Evolutionary conservation across 2,113 vertebrate genomes (phyloP).

Genomic region (Malurus elegans): DNA sequence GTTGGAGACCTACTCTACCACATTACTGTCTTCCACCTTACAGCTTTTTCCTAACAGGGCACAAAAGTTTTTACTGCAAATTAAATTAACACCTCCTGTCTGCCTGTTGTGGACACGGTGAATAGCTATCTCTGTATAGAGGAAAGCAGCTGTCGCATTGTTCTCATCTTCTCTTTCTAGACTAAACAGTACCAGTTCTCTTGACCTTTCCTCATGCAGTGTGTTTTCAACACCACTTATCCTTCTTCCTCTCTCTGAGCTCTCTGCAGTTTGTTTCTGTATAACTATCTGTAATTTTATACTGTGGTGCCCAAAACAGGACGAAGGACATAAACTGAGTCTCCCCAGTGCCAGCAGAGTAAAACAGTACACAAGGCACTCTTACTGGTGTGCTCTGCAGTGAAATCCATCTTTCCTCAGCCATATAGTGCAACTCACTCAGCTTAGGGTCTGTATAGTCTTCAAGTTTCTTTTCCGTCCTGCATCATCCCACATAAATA

Average conservation of each 20-base stretch:
- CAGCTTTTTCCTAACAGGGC: neutral
- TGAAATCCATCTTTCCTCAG: neutral
- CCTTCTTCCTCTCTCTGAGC: neutral
- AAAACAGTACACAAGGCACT: neutral
- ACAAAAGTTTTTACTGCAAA: neutral
- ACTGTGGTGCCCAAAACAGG: neutral
- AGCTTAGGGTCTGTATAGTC: neutral
- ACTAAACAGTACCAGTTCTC: slow-evolving; percentile 10
- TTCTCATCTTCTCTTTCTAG: neutral
- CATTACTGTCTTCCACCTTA: neutral
- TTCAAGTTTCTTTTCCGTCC: neutral
- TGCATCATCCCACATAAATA: neutral
- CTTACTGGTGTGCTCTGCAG: neutral
- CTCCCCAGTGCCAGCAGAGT: neutral
- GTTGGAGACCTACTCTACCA: neutral
- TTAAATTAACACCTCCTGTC: neutral
- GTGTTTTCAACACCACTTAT: neutral
- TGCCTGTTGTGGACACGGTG: fast-evolving
- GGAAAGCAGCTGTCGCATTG: neutral
- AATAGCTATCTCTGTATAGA: neutral
- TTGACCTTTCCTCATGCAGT: neutral
- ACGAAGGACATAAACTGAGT: neutral
- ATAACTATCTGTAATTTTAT: neutral
- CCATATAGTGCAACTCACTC: neutral
- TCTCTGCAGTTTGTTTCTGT: neutral